Percentiles rank a stretch among this genome's conserved stretches.
These are phyloP conservation scores for Luperina nickerlii DNA, from an alignment of 2,888 invertebrate species.

Conservation along the genomic window DNA sequence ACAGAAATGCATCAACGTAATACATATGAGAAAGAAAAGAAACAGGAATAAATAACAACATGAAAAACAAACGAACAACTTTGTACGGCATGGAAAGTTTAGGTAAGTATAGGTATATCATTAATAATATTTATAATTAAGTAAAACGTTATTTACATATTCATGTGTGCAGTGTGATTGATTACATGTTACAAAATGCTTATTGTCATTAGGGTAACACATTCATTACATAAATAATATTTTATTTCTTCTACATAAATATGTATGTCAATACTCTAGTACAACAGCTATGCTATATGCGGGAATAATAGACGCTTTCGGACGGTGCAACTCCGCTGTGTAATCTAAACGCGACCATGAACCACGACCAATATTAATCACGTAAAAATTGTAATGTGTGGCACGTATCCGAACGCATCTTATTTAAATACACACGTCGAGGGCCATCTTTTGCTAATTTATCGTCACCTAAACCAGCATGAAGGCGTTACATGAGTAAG, in stretches of 20 bases:
- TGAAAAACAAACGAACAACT: slow-evolving; percentile 67
- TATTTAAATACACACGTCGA: slow-evolving; percentile 62
- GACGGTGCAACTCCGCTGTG: slow-evolving; percentile 20
- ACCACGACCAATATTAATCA: slow-evolving; percentile 23
- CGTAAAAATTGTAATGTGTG: slow-evolving; percentile 12
- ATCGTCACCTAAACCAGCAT: slow-evolving; percentile 72
- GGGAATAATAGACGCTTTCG: slow-evolving; percentile 33
- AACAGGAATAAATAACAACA: slow-evolving; percentile 77
- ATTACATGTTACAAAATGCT: slow-evolving; percentile 82
- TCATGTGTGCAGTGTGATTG: slow-evolving; percentile 66
- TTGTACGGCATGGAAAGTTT: slow-evolving; percentile 77
- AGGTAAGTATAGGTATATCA: slow-evolving; percentile 44
- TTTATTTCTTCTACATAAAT: slow-evolving; percentile 63
- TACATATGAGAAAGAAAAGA: slow-evolving; percentile 75
- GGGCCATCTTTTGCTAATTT: slow-evolving; percentile 75
- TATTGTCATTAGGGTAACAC: slow-evolving; percentile 85
- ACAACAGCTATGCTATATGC: slow-evolving; percentile 66
- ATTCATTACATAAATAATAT: slow-evolving; percentile 62
- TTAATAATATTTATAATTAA: slow-evolving; percentile 53
- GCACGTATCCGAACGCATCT: slow-evolving; percentile 47
- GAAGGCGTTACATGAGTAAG: slow-evolving; percentile 63
- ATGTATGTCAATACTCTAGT: slow-evolving; percentile 59
- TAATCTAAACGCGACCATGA: slow-evolving; percentile 18
- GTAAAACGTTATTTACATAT: slow-evolving; percentile 76
- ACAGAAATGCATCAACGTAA: slow-evolving; percentile 87